phyloP scores from a whole-genome alignment of 2,888 invertebrate genomes.

The Pammene fasciana region DNA sequence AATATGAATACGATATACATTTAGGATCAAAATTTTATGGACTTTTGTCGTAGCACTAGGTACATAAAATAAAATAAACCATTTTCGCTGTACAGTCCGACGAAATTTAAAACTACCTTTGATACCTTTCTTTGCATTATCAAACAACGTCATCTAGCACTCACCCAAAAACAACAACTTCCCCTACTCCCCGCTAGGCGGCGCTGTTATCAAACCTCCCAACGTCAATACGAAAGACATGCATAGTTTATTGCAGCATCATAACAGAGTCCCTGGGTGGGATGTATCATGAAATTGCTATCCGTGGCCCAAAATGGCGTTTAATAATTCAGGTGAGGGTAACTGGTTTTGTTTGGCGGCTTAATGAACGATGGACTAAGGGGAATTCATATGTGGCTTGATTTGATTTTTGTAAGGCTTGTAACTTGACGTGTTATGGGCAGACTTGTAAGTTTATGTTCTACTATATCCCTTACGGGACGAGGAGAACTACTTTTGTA shows the following conservation, averaged over 20 bases:
- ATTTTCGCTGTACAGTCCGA: too few relatives aligned
- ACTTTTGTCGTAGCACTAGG: too few relatives aligned
- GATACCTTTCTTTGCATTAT: too few relatives aligned
- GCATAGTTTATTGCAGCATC: constrained; percentile 74
- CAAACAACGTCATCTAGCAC: constrained; percentile 21
- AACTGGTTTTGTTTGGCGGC: constrained; percentile 73
- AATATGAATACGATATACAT: too few relatives aligned
- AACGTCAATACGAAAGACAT: constrained; percentile 70
- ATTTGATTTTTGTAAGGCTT: constrained; percentile 23
- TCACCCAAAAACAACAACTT: constrained; percentile 37
- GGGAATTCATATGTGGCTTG: constrained; percentile 23
- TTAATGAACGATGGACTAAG: constrained; percentile 70
- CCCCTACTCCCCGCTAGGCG: constrained; percentile 55
- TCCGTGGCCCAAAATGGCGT: constrained; percentile 65
- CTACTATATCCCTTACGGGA: background rate
- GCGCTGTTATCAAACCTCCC: constrained; percentile 56
- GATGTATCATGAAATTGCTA: constrained; percentile 74
- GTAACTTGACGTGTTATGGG: constrained; percentile 1
- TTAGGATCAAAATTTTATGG: too few relatives aligned
- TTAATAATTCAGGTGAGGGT: constrained; percentile 77
- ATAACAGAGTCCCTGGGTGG: constrained; percentile 69
- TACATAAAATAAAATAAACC: too few relatives aligned
- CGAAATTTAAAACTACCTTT: too few relatives aligned
- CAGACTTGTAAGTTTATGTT: background rate
- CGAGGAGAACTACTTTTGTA: too few relatives aligned